Base-by-base conservation (phyloP, 2,888 invertebrate species). In the Malthinus flaveolus region DNA sequence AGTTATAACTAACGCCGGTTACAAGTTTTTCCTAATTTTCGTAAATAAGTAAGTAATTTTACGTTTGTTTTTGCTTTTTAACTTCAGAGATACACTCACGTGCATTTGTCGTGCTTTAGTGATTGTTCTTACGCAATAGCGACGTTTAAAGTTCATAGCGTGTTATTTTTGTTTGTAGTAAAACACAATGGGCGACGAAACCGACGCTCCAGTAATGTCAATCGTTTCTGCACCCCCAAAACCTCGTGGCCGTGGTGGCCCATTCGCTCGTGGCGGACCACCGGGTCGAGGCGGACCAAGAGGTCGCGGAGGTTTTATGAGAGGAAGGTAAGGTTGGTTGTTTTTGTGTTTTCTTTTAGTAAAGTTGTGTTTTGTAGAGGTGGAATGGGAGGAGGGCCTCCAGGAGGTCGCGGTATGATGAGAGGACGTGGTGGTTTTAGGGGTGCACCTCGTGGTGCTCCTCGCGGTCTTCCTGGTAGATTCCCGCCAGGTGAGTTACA, bases 361-460 rank as follows among this genome's bases (percentile, higher is more conserved):
- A n/a, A 10, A 7, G 7, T 10, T 6, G 35, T 32, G 3, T 51
- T 37, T 39, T 42, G 4, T 32, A 58, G 58, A 34, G 53, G 58
- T 37, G 59, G 54, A 15, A 59, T 59, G 59, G 59, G 60, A 12
- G 56, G 56, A 1, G 31, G 31, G 1, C 48, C 48, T 34, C 50
- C 44, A 7, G 56, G 56, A 1, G 56, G 60, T 7, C 39, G 60
- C 23, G 52, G 54, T 11, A 52, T 56, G 34, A 60, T 56, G 56
- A 32, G 65, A 47, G 63, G 65, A 23, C 58, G 59, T 15, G 71
- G 71, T 12, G 70, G 68, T 9, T 66, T 66, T 49, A 52, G 68
- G 10, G 67, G 69, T 31, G 61, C 63, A 11, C 56, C 58, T 31
- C 47, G 57, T 31, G 57, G 57, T 7, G 68, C 65, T 35, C 64